Conservation (phyloP, 2,113 vertebrate genomes). For the Pangasianodon gigas region DNA sequence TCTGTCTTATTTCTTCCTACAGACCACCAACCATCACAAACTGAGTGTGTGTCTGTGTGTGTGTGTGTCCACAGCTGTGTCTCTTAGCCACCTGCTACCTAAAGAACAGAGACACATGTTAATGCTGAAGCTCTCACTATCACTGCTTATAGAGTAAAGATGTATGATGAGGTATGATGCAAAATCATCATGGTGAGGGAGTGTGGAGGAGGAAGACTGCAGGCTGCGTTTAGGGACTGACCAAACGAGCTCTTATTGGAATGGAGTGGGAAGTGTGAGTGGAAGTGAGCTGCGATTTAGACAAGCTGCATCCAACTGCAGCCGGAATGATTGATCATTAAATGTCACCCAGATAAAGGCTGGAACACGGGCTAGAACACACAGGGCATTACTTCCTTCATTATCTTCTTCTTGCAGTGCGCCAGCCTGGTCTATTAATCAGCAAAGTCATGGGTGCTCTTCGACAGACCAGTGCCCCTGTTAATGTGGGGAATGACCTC, state of each 20-base stretch:
- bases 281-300: conserved; percentile 39
- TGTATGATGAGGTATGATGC: not conserved
- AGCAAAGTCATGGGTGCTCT: conserved; percentile 26
- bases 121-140: not conserved
- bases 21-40: not conserved
- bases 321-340: conserved; percentile 46
- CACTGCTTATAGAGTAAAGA: not conserved
- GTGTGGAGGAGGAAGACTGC: not conserved
- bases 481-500: conserved; percentile 35
- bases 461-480: conserved; percentile 16
- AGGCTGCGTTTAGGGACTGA: not conserved
- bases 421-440: conserved; percentile 52
- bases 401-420: conserved; percentile 50
- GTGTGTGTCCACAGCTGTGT: not conserved
- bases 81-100: not conserved
- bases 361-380: conserved; percentile 45
- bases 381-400: conserved; percentile 52
- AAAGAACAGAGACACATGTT: not conserved
- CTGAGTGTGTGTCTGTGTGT: not conserved
- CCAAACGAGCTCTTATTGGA: not conserved
- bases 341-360: conserved; percentile 50
- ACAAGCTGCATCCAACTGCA: conserved; percentile 38
- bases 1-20: not conserved
- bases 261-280: conserved; percentile 7
- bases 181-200: not conserved